Conservation (phyloP, 2,888 invertebrate genomes). For the Schrankia costaestrigalis region DNA sequence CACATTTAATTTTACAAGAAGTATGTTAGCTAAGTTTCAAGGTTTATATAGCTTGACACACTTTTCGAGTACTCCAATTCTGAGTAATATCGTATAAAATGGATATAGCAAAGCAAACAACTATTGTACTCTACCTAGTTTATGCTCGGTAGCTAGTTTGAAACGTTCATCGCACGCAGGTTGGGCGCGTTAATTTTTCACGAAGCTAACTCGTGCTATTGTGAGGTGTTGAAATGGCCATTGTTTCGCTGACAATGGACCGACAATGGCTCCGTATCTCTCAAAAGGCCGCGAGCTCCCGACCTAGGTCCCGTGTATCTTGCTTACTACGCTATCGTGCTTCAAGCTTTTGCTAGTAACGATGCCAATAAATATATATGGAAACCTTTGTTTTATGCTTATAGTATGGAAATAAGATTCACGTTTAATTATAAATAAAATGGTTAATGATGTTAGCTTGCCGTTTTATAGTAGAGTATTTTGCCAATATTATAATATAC, state of each 20-base stretch:
- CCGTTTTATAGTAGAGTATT: too few species aligned
- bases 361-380: slow-evolving; percentile 18
- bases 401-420: too few species aligned
- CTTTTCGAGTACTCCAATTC: too few species aligned
- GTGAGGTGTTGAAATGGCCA: slow-evolving; percentile 60
- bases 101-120: slow-evolving; percentile 7
- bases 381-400: slow-evolving; percentile 1
- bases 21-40: too few species aligned
- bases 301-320: slow-evolving; percentile 43
- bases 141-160: slow-evolving; percentile 26
- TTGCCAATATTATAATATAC: too few species aligned
- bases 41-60: too few species aligned
- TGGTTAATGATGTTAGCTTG: too few species aligned
- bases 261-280: slow-evolving; percentile 59
- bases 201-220: slow-evolving; percentile 56
- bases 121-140: slow-evolving; percentile 1
- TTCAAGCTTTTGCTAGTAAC: slow-evolving; percentile 30
- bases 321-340: slow-evolving; percentile 25
- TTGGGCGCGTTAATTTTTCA: slow-evolving; percentile 62
- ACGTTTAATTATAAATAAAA: neutral
- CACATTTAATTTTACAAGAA: too few species aligned
- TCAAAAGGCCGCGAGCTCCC: slow-evolving; percentile 55
- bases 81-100: slow-evolving; percentile 15
- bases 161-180: slow-evolving; percentile 45
- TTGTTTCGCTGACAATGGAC: slow-evolving; percentile 61